phyloP scores from a whole-genome alignment of 2,113 vertebrate species.

The Petroica traversi region DNA sequence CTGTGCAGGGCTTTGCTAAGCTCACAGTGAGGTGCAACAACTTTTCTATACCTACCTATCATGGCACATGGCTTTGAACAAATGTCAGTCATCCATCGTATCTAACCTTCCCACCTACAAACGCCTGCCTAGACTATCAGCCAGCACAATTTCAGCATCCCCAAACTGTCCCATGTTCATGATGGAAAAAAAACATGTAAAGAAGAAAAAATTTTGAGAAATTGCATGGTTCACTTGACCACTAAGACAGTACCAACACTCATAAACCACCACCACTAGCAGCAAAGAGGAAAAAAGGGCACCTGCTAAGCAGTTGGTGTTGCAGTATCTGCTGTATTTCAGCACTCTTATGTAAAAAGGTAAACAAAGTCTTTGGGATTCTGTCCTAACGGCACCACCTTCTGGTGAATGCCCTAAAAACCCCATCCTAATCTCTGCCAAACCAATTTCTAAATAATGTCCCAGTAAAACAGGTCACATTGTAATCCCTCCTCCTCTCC shows the following conservation, averaged over 20 bases:
- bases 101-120: background rate
- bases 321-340: background rate
- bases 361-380: background rate
- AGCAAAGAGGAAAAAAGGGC: background rate
- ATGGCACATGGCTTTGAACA: background rate
- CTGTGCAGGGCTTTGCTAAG: background rate
- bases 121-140: background rate
- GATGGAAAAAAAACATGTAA: background rate
- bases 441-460: background rate
- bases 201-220: background rate
- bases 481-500: background rate
- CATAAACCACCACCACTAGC: background rate
- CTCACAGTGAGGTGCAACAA: background rate
- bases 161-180: background rate
- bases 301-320: background rate
- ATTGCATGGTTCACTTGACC: background rate
- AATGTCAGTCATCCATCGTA: background rate
- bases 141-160: background rate
- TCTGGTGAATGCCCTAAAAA: background rate
- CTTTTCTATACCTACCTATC: background rate
- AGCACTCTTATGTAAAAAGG: background rate
- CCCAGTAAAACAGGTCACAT: background rate
- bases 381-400: slow-evolving; percentile 24
- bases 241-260: background rate
- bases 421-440: background rate